A percentile compares a stretch with the other conserved stretches of the same genome.
Conservation (phyloP, 1,140 invertebrate species). For the Drosophila burlai region DNA sequence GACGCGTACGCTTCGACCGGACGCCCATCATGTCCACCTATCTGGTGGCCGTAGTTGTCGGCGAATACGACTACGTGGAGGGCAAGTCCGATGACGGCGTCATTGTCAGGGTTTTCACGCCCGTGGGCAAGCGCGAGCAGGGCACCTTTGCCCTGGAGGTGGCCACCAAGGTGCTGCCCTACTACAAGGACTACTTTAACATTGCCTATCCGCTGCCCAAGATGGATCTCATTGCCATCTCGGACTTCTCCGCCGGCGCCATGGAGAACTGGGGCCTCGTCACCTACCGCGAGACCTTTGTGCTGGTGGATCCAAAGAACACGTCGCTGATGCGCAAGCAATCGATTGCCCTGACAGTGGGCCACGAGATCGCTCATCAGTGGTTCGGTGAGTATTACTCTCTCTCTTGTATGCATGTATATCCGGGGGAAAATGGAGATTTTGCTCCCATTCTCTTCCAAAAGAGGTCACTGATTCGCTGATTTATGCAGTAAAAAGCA, state of each 20-base stretch:
- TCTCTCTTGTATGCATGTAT: not conserved
- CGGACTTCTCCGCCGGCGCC: slow-evolving; percentile 95
- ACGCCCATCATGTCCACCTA: slow-evolving; percentile 99
- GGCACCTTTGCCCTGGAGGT: slow-evolving; percentile 96
- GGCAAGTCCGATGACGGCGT: slow-evolving; percentile 92
- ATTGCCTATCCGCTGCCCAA: slow-evolving; percentile 98
- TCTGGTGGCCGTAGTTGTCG: slow-evolving; percentile 95
- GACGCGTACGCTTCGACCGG: slow-evolving; percentile 91
- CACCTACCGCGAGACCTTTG: slow-evolving; percentile 91
- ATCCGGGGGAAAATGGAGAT: too few species aligned
- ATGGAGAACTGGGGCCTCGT: slow-evolving; percentile 98
- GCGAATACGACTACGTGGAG: slow-evolving; percentile 97
- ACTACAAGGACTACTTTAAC: slow-evolving; percentile 97
- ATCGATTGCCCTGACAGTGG: slow-evolving; percentile 94
- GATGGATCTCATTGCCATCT: slow-evolving; percentile 97
- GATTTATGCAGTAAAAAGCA: slow-evolving; percentile 7
- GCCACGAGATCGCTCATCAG: slow-evolving; percentile 95
- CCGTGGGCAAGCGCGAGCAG: slow-evolving; percentile 95
- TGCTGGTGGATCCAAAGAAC: slow-evolving; percentile 93
- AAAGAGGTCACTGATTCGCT: not conserved
- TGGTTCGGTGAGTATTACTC: slow-evolving; percentile 90
- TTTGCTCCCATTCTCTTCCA: too few species aligned
- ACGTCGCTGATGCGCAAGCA: slow-evolving; percentile 94
- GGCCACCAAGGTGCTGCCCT: slow-evolving; percentile 93
- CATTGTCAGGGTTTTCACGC: slow-evolving; percentile 95